phyloP scores from a whole-genome alignment of 2,888 invertebrate genomes.

The Dusona sp. region DNA sequence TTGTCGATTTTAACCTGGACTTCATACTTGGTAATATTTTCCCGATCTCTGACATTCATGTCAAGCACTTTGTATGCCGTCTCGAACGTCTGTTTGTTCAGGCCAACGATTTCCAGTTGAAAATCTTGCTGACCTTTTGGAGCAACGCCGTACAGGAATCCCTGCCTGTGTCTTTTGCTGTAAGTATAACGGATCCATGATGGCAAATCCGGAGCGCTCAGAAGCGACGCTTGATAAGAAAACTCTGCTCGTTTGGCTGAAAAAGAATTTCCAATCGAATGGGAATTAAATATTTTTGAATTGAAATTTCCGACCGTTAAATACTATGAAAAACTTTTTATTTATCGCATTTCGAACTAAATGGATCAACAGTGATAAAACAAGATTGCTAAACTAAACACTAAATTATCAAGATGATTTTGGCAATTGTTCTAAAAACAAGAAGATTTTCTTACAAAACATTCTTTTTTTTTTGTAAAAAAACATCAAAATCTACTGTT shows the following conservation, averaged over 20 bases:
- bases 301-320: neutral
- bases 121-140: constrained; percentile 87
- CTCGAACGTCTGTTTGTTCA: constrained; percentile 92
- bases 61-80: constrained; percentile 88
- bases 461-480: no score
- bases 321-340: neutral
- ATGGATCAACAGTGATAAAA: no score
- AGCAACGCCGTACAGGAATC: constrained; percentile 94
- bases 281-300: no score
- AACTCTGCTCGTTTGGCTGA: constrained; percentile 88
- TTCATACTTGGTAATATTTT: constrained; percentile 89
- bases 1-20: constrained; percentile 96
- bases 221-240: constrained; percentile 90
- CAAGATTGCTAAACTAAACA: no score
- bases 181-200: constrained; percentile 94
- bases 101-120: constrained; percentile 90
- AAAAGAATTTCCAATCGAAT: constrained; percentile 48
- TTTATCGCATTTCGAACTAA: neutral
- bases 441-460: no score
- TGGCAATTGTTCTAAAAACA: no score
- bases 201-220: constrained; percentile 93
- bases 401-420: no score
- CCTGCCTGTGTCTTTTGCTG: constrained; percentile 91
- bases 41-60: constrained; percentile 88
- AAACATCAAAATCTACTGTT: no score